Percentiles rank a stretch among this genome's conserved stretches.
Conservation (phyloP, 2,888 invertebrate genomes). For the Hirtodrosophila trivittata region DNA sequence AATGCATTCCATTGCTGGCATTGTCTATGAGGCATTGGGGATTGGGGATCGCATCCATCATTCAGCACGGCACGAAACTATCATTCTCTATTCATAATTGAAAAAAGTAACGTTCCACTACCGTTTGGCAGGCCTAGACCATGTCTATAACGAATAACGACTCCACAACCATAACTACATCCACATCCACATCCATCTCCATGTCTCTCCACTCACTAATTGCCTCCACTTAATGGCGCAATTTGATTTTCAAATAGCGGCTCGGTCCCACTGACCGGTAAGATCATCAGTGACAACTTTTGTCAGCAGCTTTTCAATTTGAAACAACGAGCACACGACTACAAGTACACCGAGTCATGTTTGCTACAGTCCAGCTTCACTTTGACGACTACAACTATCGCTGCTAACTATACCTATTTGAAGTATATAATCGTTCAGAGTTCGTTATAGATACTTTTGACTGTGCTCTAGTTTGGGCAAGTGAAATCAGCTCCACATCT, state of each 20-base stretch:
- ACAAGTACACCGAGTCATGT: background rate
- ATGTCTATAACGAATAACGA: slow-evolving; percentile 4
- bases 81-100: slow-evolving; percentile 77
- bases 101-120: slow-evolving; percentile 69
- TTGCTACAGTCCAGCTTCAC: background rate
- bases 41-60: slow-evolving; percentile 48
- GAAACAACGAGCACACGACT: slow-evolving; percentile 32
- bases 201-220: slow-evolving; percentile 54
- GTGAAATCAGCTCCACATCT: slow-evolving; percentile 60
- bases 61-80: slow-evolving; percentile 55
- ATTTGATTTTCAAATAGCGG: slow-evolving; percentile 70
- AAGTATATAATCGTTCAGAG: no score
- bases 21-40: slow-evolving; percentile 13
- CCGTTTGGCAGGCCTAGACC: slow-evolving; percentile 58
- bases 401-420: no score
- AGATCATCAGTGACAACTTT: slow-evolving; percentile 75
- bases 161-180: slow-evolving; percentile 5
- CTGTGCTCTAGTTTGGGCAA: slow-evolving; percentile 8
- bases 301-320: slow-evolving; percentile 77
- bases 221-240: slow-evolving; percentile 71
- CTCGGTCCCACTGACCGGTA: slow-evolving; percentile 14
- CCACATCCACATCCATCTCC: slow-evolving; percentile 1
- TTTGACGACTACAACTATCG: no score
- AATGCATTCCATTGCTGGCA: slow-evolving; percentile 21
- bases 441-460: background rate